phyloP scores from a whole-genome alignment of 2,888 invertebrate species.

The Epirrhoe alternata region DNA sequence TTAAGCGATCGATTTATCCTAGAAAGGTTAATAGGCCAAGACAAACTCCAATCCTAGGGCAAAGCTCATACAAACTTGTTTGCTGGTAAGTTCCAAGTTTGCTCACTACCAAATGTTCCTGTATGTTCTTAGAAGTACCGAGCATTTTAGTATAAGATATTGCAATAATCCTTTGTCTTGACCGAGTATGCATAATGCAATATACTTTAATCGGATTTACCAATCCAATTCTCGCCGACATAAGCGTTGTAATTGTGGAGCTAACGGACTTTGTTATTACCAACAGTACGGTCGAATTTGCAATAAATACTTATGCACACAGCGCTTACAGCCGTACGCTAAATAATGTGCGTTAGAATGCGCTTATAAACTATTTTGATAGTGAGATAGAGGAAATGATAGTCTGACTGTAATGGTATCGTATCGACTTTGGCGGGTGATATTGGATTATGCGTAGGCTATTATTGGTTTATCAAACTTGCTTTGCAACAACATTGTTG shows the following conservation, averaged over 20 bases:
- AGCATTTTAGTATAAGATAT: conserved; percentile 41
- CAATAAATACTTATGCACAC: conserved; percentile 38
- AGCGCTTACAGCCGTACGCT: conserved; percentile 32
- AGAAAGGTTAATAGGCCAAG: background rate
- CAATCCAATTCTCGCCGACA: conserved; percentile 33
- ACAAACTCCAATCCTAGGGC: background rate
- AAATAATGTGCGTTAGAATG: conserved; percentile 39
- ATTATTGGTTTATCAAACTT: background rate
- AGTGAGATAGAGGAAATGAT: conserved; percentile 15
- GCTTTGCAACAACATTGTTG: background rate
- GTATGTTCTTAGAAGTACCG: background rate
- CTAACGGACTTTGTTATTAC: conserved; percentile 44
- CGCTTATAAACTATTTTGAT: conserved; percentile 18
- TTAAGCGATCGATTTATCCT: background rate
- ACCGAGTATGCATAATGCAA: conserved; percentile 47
- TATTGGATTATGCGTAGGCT: conserved; percentile 1
- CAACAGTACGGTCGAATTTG: conserved; percentile 41
- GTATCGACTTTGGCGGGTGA: conserved; percentile 2
- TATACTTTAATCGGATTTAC: conserved; percentile 56
- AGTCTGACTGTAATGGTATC: background rate
- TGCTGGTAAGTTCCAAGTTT: background rate
- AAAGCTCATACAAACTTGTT: background rate
- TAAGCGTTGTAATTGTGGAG: conserved; percentile 42
- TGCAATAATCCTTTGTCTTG: conserved; percentile 61
- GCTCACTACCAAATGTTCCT: background rate